These are phyloP conservation scores for Rhinolophus sinicus DNA, from an alignment of 2,113 vertebrate species.

Conservation along the genomic window DNA sequence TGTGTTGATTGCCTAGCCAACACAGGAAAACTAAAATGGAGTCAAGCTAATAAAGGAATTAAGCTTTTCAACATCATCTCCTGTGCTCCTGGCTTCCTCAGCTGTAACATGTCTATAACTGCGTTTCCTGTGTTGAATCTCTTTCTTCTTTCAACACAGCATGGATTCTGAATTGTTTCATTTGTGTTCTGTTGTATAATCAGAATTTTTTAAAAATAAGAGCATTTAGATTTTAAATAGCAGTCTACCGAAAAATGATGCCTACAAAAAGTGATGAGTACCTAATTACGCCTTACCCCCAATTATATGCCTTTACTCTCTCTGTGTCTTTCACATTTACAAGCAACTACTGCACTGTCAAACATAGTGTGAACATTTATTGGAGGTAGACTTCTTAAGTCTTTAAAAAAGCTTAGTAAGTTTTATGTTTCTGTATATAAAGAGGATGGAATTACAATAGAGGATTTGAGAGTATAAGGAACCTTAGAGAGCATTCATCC, in stretches of 20 bases:
- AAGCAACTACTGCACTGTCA: not conserved
- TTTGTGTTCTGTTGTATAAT: conserved; percentile 62
- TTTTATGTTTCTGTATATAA: conserved; percentile 15
- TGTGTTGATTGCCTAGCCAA: conserved; percentile 28
- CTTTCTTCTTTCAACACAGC: conserved; percentile 62
- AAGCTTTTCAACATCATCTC: conserved; percentile 24
- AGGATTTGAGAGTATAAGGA: conserved; percentile 14
- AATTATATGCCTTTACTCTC: not conserved
- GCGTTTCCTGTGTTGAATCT: conserved; percentile 50
- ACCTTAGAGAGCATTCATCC: not conserved
- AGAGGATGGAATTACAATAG: conserved; percentile 21
- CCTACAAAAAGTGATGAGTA: conserved; percentile 3
- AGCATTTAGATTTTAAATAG: conserved; percentile 60
- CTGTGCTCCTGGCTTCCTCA: conserved; percentile 1
- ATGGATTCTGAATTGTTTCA: conserved; percentile 57
- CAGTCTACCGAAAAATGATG: not conserved
- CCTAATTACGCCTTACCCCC: not conserved
- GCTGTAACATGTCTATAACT: not conserved
- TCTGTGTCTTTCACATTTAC: not conserved
- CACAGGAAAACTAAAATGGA: conserved; percentile 19
- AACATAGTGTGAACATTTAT: not conserved
- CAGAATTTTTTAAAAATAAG: conserved; percentile 25
- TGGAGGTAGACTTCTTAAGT: not conserved
- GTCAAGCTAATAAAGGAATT: conserved; percentile 36
- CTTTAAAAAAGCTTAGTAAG: conserved; percentile 48